A percentile compares a stretch with the other conserved stretches of the same genome.
phyloP scores from a whole-genome alignment of 2,113 vertebrate genomes.

The Peromyscus californicus region DNA sequence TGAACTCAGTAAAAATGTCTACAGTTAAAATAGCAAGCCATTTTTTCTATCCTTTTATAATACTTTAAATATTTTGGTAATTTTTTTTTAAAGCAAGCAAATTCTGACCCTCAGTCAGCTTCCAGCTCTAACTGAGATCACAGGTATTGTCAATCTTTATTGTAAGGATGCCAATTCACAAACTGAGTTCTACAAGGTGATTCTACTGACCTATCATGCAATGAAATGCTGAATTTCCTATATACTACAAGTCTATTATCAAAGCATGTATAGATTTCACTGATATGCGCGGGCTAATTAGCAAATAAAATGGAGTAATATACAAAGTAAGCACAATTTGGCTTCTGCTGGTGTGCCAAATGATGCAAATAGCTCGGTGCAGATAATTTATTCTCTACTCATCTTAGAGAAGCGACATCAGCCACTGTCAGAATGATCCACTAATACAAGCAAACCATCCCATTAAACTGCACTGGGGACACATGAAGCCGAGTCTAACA shows the following conservation, averaged over 20 bases:
- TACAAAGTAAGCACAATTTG: constrained; percentile 80
- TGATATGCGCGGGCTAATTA: constrained; percentile 81
- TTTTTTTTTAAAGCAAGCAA: neutral
- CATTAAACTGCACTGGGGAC: neutral
- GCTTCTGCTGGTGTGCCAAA: constrained; percentile 62
- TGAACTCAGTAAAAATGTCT: neutral
- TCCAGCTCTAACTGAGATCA: neutral
- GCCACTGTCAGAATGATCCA: constrained; percentile 61
- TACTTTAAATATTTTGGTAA: neutral
- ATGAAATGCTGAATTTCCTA: constrained; percentile 78
- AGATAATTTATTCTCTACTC: constrained; percentile 66
- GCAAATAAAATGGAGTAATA: constrained; percentile 83
- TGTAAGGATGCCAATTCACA: constrained; percentile 75
- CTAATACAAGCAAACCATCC: constrained; percentile 52
- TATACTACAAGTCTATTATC: constrained; percentile 77
- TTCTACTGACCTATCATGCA: constrained; percentile 76
- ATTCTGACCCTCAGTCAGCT: neutral
- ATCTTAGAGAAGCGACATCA: constrained; percentile 35
- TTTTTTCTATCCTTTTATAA: neutral
- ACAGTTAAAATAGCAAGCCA: neutral
- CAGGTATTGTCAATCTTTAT: constrained; percentile 43
- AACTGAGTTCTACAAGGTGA: constrained; percentile 72
- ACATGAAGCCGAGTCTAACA: constrained; percentile 61
- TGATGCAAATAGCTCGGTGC: constrained; percentile 47
- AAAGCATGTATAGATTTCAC: constrained; percentile 81